These are phyloP conservation scores for Dione vanillae DNA, from an alignment of 2,888 invertebrate genomes.

Conservation along the genomic window DNA sequence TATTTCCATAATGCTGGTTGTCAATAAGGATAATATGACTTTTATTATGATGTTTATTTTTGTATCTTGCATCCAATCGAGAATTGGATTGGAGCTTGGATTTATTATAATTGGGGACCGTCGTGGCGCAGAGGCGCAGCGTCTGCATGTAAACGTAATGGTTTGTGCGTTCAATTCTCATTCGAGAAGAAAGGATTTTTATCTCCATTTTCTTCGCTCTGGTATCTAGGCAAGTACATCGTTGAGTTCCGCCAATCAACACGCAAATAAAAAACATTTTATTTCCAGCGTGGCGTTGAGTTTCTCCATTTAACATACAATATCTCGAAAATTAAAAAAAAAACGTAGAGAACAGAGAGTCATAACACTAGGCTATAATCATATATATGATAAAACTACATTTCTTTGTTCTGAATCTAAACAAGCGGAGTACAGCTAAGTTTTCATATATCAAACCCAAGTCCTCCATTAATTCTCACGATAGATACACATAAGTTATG, in stretches of 20 bases:
- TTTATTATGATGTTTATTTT: not conserved
- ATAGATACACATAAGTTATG: constrained; percentile 52
- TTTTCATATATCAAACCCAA: constrained; percentile 23
- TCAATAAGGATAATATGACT: constrained; percentile 13
- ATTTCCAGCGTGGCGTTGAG: not conserved
- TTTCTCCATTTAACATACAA: not conserved
- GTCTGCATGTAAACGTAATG: no score
- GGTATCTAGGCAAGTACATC: no score
- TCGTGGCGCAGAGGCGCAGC: no score
- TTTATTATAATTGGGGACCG: no score
- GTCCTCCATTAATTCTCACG: constrained; percentile 43
- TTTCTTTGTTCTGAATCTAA: not conserved
- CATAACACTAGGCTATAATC: not conserved
- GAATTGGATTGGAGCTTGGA: not conserved
- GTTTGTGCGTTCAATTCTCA: no score
- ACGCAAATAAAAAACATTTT: no score
- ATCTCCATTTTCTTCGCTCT: no score
- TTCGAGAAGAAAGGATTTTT: no score
- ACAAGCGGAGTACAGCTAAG: not conserved
- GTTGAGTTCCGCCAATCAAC: no score
- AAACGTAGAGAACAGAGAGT: no score
- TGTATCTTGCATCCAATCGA: not conserved
- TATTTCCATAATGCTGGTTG: not conserved
- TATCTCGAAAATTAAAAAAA: not conserved
- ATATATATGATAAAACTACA: not conserved